Base-by-base conservation (phyloP, 2,113 vertebrate species). In the Pluvianellus socialis region DNA sequence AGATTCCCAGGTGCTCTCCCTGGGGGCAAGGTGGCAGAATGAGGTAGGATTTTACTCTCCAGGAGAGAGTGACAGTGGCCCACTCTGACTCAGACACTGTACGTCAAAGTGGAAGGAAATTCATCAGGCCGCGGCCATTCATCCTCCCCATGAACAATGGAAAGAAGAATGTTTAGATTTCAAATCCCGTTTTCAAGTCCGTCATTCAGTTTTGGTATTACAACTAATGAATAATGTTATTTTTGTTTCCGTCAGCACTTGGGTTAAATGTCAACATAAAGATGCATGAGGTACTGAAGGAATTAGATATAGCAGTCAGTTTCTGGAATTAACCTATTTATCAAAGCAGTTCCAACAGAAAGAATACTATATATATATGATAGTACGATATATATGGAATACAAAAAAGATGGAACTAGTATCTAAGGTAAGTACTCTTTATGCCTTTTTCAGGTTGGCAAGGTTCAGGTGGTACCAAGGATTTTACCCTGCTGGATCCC, bases 381-480 rank as follows among this genome's bases (percentile, higher is more conserved):
- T 23, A 63, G 14, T 38, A 53, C 9, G 16, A 7, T 16, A 50
- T 13, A 4, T 10, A 52, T 7, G 15, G 23, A 79, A 72, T 61
- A 63, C 15, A 12, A 75, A 81, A 59, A 61, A 71, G 7, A 24
- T 9, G 16, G 40, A 65, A 30, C 44, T 90, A 2, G 49, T 55
- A 56, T 56, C 77, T 92, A 44, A 80, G 67, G 30, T 73, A 38
- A 27, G 5, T 16, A 55, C 27, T 17, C 7, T 53, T 58, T 4
- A 15, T 59, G 9, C 26, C 50, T 92, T 92, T 97, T 96, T 45
- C 97, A 99, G 99, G 53, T 98, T 99, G 55, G 99, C 99, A 22
- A 98, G 99, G 87, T 99, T 99, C 98, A 98, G 99, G 68, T 99
- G 99, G 99, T 99, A 99, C 97, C 99, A 99, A 96, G 99, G 99